Evolutionary conservation across 2,888 invertebrate genomes (phyloP).

Genomic region (Troides helena): DNA sequence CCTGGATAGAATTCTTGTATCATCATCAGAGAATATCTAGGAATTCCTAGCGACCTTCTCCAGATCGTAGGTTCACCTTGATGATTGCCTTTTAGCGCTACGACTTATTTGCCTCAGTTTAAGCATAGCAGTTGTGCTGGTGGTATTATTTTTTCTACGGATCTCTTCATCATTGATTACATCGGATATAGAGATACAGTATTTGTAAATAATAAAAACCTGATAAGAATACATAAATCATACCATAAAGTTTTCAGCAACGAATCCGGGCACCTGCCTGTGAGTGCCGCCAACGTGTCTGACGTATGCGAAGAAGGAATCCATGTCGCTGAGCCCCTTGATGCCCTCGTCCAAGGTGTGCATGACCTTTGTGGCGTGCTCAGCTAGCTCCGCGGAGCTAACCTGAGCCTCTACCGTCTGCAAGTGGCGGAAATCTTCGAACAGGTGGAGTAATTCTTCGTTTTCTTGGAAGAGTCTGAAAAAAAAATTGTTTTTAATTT

Average conservation of each 20-base stretch:
- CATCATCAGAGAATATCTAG: no score
- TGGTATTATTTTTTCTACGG: no score
- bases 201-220: no score
- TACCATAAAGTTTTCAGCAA: constrained; percentile 93
- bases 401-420: constrained; percentile 88
- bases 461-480: constrained; percentile 92
- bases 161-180: no score
- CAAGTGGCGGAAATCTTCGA: constrained; percentile 88
- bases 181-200: no score
- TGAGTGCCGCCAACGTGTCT: constrained; percentile 91
- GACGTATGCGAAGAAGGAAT: constrained; percentile 88
- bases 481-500: not conserved
- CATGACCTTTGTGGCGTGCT: constrained; percentile 94
- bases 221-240: constrained; percentile 40
- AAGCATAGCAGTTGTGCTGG: no score
- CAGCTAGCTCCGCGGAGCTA: constrained; percentile 89
- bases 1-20: no score
- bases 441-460: constrained; percentile 86
- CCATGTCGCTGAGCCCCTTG: constrained; percentile 89
- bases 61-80: no score
- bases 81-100: no score
- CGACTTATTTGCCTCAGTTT: no score
- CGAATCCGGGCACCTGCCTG: constrained; percentile 89
- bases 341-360: constrained; percentile 92
- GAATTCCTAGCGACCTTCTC: no score